Percentiles rank a stretch among this genome's conserved stretches.
These are phyloP conservation scores for Fregetta grallaria DNA, from an alignment of 2,113 vertebrate species.

Conservation along the genomic window DNA sequence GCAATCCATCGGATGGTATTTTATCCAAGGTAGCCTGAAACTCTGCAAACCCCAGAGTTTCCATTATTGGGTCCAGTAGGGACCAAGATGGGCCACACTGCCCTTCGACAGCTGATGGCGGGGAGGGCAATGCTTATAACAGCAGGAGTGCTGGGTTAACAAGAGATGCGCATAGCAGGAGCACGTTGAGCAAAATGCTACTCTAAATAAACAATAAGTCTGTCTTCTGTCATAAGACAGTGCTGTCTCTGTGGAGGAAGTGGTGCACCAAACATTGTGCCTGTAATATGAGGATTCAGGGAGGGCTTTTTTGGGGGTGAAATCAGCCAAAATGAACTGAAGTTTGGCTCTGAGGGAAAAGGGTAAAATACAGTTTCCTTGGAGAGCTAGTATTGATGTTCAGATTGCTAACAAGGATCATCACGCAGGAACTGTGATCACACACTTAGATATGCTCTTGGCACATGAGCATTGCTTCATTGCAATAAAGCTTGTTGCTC, in stretches of 20 bases:
- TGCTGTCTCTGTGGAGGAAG: background rate
- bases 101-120: background rate
- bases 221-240: background rate
- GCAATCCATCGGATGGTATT: background rate
- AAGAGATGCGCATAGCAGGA: background rate
- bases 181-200: background rate
- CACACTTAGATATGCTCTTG: background rate
- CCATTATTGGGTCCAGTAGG: background rate
- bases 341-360: background rate
- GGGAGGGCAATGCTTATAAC: accelerated
- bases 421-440: accelerated
- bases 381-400: background rate
- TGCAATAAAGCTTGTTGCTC: background rate
- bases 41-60: background rate
- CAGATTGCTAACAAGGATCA: background rate
- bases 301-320: background rate
- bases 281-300: no score
- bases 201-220: background rate
- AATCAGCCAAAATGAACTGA: background rate
- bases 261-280: background rate
- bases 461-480: background rate
- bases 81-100: no score
- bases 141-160: background rate
- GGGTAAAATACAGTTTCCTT: background rate
- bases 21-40: background rate